A percentile compares a stretch with the other conserved stretches of the same genome.
phyloP scores from a whole-genome alignment of 2,113 vertebrate species.

The Struthidea cinerea region DNA sequence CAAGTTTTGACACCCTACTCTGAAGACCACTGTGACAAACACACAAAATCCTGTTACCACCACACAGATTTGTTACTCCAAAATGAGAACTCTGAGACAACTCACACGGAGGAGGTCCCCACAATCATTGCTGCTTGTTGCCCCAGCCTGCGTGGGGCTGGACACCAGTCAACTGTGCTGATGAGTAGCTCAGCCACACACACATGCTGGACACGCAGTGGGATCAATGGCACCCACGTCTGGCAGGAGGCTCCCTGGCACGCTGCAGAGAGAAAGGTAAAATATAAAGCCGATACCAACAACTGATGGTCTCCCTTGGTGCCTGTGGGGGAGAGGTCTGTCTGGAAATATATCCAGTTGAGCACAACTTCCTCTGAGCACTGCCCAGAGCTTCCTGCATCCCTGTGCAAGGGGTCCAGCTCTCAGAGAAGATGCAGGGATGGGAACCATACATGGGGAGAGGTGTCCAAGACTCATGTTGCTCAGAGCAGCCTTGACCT shows the following conservation, averaged over 20 bases:
- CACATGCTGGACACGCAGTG: accelerated
- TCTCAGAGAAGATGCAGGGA: background rate
- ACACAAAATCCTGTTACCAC: background rate
- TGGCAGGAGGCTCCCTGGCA: background rate
- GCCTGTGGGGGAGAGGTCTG: accelerated
- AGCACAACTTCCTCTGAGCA: background rate
- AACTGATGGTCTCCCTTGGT: background rate
- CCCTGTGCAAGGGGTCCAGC: background rate
- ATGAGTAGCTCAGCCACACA: background rate
- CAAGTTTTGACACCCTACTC: background rate
- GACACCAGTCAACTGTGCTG: background rate
- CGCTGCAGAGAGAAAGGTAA: background rate
- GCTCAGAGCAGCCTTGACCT: background rate
- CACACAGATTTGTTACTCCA: background rate
- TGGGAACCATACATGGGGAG: background rate
- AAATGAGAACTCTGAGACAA: background rate
- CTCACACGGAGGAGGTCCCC: background rate
- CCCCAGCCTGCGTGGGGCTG: background rate
- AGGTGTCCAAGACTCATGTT: background rate
- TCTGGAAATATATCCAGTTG: background rate
- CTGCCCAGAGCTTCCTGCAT: background rate
- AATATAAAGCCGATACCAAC: background rate
- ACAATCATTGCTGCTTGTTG: background rate
- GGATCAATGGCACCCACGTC: accelerated
- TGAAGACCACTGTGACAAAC: background rate